Evolutionary conservation across 1,140 invertebrate species (phyloP).

Genomic region (Sipha flava): DNA sequence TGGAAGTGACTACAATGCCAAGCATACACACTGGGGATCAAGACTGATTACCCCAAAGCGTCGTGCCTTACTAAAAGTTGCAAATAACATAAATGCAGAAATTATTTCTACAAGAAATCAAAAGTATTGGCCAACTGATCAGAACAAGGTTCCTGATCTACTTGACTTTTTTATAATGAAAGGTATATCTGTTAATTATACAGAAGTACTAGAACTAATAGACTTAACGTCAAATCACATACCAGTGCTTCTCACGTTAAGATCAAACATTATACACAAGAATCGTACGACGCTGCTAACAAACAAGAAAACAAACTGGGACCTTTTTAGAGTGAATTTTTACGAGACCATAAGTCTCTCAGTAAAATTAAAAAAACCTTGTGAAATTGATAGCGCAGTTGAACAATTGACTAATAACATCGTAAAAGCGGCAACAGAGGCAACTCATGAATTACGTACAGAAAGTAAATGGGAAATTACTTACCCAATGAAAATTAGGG

Average conservation of each 20-base stretch:
- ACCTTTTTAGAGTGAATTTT: background rate
- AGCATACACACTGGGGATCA: too few species aligned
- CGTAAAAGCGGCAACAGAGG: too few species aligned
- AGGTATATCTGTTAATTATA: constrained; percentile 37
- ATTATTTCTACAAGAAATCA: constrained; percentile 39
- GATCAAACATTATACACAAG: background rate
- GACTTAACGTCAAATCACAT: constrained; percentile 38
- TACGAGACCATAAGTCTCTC: too few species aligned
- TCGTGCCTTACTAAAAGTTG: background rate
- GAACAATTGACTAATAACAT: too few species aligned
- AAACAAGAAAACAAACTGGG: background rate
- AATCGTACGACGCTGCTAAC: background rate
- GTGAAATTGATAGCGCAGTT: too few species aligned
- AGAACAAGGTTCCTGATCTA: constrained; percentile 41
- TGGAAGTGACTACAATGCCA: too few species aligned
- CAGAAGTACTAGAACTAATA: constrained; percentile 7
- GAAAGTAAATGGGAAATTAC: too few species aligned
- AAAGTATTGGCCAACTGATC: constrained; percentile 44
- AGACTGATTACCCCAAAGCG: too few species aligned
- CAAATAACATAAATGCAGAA: background rate
- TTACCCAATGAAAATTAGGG: too few species aligned
- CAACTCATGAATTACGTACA: too few species aligned
- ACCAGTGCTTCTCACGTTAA: constrained; percentile 5
- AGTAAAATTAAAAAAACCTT: too few species aligned
- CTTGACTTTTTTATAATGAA: constrained; percentile 41